phyloP scores from a whole-genome alignment of 2,113 vertebrate genomes.

The Alligator sinensis region DNA sequence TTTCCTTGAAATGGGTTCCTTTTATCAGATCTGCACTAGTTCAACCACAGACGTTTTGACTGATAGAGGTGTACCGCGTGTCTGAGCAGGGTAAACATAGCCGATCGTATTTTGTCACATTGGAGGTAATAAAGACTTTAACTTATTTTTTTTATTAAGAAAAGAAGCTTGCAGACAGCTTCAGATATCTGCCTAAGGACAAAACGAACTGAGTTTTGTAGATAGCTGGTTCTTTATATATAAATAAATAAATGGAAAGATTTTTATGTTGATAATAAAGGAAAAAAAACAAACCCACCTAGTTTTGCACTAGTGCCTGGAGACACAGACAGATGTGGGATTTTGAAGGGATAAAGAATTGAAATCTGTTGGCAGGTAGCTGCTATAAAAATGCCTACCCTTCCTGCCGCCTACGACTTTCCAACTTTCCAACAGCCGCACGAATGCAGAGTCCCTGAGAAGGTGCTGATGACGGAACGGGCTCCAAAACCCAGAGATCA shows the following conservation, averaged over 20 bases:
- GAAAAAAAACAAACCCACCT: slow-evolving; percentile 77
- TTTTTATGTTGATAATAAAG: slow-evolving; percentile 81
- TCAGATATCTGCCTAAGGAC: slow-evolving; percentile 75
- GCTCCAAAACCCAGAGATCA: slow-evolving; percentile 40
- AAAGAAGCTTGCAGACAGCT: slow-evolving; percentile 66
- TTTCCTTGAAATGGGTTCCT: neutral
- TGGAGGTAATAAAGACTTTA: slow-evolving; percentile 69
- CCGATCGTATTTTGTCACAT: slow-evolving; percentile 39
- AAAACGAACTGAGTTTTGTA: slow-evolving; percentile 70
- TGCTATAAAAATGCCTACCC: slow-evolving; percentile 70
- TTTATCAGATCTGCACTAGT: neutral
- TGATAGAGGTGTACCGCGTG: neutral
- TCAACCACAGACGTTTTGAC: neutral
- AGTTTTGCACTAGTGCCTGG: slow-evolving; percentile 70
- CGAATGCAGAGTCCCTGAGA: slow-evolving; percentile 43
- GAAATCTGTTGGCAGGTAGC: slow-evolving; percentile 77
- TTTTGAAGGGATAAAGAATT: slow-evolving; percentile 76
- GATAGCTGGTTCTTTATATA: slow-evolving; percentile 67
- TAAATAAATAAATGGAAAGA: slow-evolving; percentile 77
- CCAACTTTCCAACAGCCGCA: slow-evolving; percentile 42
- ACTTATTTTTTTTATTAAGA: slow-evolving; percentile 67
- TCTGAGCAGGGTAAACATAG: slow-evolving; percentile 5
- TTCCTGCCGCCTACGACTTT: slow-evolving; percentile 65
- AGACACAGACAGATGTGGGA: slow-evolving; percentile 75
- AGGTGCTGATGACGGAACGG: slow-evolving; percentile 66